These are phyloP conservation scores for Gallinago undulata DNA, from an alignment of 2,113 vertebrate species.

Conservation along the genomic window DNA sequence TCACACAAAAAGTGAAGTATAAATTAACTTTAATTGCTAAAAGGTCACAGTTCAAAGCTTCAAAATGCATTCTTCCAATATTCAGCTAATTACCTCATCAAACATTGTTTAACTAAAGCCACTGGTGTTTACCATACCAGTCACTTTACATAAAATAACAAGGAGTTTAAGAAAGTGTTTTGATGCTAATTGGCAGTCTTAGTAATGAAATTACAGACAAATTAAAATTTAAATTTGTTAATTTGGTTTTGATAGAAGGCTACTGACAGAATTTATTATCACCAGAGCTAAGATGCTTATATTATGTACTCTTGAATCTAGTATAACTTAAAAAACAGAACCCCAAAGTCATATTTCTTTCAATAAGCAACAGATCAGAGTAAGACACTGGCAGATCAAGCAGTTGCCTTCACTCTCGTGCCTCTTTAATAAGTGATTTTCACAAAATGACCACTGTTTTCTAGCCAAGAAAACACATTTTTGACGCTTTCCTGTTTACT, in stretches of 20 bases:
- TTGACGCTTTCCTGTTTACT: not conserved
- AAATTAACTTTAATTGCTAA: not conserved
- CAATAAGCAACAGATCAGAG: not conserved
- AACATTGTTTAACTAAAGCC: not conserved
- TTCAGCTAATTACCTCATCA: slow-evolving; percentile 6
- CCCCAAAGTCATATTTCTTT: not conserved
- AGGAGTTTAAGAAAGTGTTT: not conserved
- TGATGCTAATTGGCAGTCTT: not conserved
- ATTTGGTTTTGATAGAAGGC: not conserved
- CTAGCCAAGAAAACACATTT: not conserved
- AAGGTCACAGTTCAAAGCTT: not conserved
- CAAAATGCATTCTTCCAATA: not conserved
- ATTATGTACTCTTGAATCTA: not conserved
- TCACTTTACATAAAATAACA: not conserved
- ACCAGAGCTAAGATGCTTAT: not conserved
- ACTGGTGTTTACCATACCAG: not conserved
- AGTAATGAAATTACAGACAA: not conserved
- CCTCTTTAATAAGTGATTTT: not conserved
- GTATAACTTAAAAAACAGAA: not conserved
- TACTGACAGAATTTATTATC: not conserved
- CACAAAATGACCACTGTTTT: not conserved
- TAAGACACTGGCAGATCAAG: not conserved
- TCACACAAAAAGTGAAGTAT: not conserved
- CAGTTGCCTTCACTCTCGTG: not conserved
- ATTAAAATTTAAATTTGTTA: not conserved